phyloP scores from a whole-genome alignment of 2,113 vertebrate species.

The Trichechus manatus region DNA sequence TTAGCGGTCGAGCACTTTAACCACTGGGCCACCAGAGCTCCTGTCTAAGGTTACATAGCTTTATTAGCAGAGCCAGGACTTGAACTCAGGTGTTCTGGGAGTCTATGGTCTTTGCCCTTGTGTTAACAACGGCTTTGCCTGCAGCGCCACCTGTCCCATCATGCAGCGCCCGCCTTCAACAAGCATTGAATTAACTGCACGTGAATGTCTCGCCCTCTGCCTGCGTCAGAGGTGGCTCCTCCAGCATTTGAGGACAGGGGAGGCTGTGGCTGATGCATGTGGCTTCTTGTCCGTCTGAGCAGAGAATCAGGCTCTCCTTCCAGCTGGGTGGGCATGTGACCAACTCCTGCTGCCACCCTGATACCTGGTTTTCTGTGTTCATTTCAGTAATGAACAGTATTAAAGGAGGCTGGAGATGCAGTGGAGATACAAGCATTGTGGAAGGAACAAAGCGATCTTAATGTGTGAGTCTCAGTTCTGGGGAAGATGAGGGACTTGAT shows the following conservation, averaged over 20 bases:
- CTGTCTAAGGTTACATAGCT: not conserved
- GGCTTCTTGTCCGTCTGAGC: not conserved
- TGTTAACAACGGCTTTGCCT: not conserved
- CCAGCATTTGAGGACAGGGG: not conserved
- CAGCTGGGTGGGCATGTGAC: not conserved
- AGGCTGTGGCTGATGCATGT: rapidly evolving
- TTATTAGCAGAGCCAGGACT: not conserved
- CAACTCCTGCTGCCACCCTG: not conserved
- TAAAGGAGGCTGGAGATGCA: slow-evolving; percentile 56
- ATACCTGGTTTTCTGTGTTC: slow-evolving; percentile 76
- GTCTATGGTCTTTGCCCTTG: not conserved
- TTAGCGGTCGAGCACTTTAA: not conserved
- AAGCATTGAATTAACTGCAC: rapidly evolving
- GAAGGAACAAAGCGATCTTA: slow-evolving; percentile 71
- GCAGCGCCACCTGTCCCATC: not conserved
- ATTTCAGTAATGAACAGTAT: slow-evolving; percentile 71
- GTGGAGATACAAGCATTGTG: slow-evolving; percentile 59
- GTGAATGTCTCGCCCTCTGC: rapidly evolving
- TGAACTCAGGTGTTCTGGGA: not conserved
- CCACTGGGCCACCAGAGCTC: not conserved
- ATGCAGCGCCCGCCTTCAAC: rapidly evolving
- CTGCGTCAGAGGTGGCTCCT: not conserved
- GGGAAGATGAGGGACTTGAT: slow-evolving; percentile 68
- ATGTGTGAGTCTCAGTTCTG: slow-evolving; percentile 19
- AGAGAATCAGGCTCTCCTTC: not conserved